Conservation (phyloP, 2,113 vertebrate genomes). For the Protobothrops mucrosquamatus region DNA sequence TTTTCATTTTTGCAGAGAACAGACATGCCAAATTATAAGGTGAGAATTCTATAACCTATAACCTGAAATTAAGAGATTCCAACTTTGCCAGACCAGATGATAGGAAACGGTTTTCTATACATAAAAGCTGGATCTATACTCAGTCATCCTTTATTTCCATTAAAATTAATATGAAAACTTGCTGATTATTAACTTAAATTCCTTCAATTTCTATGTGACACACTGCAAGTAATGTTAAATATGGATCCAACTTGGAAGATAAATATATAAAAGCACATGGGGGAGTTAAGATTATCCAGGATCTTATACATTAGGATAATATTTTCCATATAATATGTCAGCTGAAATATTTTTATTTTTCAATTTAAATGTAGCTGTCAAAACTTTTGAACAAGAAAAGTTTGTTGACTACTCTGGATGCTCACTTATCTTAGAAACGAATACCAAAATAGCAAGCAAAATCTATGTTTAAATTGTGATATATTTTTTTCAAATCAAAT, state of each 20-base stretch:
- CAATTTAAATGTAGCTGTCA: not conserved
- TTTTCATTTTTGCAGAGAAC: too few relatives aligned
- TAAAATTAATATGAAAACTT: not conserved
- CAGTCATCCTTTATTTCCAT: not conserved
- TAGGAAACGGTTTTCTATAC: not conserved
- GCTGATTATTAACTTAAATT: not conserved
- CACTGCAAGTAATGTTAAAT: not conserved
- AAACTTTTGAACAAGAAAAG: not conserved
- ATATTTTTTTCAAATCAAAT: not conserved
- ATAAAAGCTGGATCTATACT: not conserved
- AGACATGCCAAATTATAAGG: not conserved
- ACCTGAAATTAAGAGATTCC: not conserved
- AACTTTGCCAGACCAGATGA: not conserved
- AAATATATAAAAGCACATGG: not conserved
- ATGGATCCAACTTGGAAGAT: not conserved
- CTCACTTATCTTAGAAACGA: not conserved
- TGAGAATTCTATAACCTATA: not conserved
- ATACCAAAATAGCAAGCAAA: not conserved
- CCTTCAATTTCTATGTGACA: not conserved
- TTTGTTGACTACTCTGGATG: not conserved
- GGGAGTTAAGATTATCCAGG: not conserved
- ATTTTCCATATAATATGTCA: not conserved
- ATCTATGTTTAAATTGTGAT: not conserved
- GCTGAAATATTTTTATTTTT: not conserved
- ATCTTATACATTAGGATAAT: not conserved